A percentile compares a stretch with the other conserved stretches of the same genome.
Evolutionary conservation across 2,113 vertebrate species (phyloP).

Genomic region (Megaceryle maxima): DNA sequence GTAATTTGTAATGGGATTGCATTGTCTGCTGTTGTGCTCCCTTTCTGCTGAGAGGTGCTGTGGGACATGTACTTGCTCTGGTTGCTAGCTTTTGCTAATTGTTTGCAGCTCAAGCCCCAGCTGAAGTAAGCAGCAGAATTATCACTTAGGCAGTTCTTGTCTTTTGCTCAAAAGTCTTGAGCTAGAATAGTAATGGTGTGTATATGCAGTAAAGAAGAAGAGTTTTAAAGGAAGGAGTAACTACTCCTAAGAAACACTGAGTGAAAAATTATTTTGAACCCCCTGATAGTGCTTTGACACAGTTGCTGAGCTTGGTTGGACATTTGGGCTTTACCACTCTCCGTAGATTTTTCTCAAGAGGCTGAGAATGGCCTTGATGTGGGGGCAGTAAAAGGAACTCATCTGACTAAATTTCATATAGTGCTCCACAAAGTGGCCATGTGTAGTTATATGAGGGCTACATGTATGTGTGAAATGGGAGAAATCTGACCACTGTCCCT

Average conservation of each 20-base stretch:
- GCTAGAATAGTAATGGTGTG: background rate
- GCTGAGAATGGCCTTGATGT: background rate
- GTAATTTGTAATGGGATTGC: background rate
- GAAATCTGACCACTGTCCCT: constrained; percentile 30
- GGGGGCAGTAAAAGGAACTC: constrained; percentile 15
- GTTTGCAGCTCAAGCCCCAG: background rate
- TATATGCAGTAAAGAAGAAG: background rate
- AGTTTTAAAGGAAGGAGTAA: background rate
- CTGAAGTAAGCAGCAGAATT: background rate
- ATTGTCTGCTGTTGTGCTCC: background rate
- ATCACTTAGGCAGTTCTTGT: background rate
- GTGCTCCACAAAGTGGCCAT: background rate
- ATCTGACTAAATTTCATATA: constrained; percentile 25
- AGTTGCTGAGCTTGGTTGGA: background rate
- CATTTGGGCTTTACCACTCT: background rate
- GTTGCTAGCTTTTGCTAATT: background rate
- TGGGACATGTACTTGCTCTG: background rate
- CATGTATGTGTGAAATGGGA: constrained; percentile 27
- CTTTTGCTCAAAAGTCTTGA: background rate
- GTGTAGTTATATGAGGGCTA: background rate
- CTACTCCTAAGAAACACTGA: background rate
- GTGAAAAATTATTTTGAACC: background rate
- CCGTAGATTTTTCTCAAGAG: background rate
- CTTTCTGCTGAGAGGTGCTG: background rate
- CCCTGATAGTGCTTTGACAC: background rate